Percentiles rank a stretch among this genome's conserved stretches.
phyloP scores from a whole-genome alignment of 2,888 invertebrate species.

The Argyra leucocephala region DNA sequence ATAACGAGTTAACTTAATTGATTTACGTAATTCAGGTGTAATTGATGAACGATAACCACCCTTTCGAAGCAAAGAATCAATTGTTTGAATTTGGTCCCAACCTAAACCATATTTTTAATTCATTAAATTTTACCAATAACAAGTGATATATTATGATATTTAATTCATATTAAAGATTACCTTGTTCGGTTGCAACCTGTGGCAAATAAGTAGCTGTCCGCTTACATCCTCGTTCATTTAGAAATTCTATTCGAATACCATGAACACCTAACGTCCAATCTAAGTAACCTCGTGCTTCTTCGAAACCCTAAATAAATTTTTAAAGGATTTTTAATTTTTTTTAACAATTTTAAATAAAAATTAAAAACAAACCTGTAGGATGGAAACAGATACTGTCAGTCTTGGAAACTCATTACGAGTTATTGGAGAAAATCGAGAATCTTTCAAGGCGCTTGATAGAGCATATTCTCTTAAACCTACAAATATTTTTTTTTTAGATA shows the following conservation, averaged over 20 bases:
- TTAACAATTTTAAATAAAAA: background rate
- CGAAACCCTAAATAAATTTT: constrained; percentile 57
- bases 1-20: constrained; percentile 90
- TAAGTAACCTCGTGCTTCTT: constrained; percentile 86
- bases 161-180: too few relatives aligned
- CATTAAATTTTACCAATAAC: background rate
- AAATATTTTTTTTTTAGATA: background rate
- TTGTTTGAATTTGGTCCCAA: constrained; percentile 97
- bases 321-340: background rate
- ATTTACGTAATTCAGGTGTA: constrained; percentile 75
- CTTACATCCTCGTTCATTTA: constrained; percentile 84
- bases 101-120: constrained; percentile 49
- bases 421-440: constrained; percentile 91
- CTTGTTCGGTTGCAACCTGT: constrained; percentile 96
- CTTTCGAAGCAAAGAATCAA: constrained; percentile 93
- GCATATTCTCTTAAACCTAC: constrained; percentile 78
- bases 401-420: constrained; percentile 85
- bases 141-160: background rate
- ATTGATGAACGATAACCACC: constrained; percentile 91
- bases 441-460: constrained; percentile 94
- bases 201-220: constrained; percentile 97
- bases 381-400: constrained; percentile 89
- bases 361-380: constrained; percentile 55
- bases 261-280: constrained; percentile 97
- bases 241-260: constrained; percentile 96